phyloP scores from a whole-genome alignment of 2,113 vertebrate species.

The Tympanuchus pallidicinctus region DNA sequence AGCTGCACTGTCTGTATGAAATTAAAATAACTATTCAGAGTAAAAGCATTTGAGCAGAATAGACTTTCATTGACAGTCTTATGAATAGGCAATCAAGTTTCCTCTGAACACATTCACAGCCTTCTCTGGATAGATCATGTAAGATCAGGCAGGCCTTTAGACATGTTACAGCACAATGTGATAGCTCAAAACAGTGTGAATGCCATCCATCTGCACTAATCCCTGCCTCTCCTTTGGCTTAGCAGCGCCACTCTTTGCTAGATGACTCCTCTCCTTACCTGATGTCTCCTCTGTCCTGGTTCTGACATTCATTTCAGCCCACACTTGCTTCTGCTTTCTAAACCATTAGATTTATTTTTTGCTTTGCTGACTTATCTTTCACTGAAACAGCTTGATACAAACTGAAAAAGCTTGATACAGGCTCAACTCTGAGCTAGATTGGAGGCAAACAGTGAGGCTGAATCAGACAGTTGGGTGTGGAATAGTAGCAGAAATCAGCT shows the following conservation, averaged over 20 bases:
- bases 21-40: not conserved
- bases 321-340: not conserved
- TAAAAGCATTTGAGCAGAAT: not conserved
- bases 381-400: not conserved
- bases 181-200: not conserved
- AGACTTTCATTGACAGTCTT: not conserved
- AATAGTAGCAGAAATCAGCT: not conserved
- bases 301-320: not conserved
- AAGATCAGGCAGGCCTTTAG: not conserved
- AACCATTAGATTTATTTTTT: not conserved
- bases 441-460: not conserved
- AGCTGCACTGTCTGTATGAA: not conserved
- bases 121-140: not conserved
- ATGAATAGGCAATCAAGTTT: not conserved
- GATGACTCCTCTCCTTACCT: not conserved
- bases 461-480: not conserved
- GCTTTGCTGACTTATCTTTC: not conserved
- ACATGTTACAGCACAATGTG: not conserved
- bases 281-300: not conserved
- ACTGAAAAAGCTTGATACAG: not conserved
- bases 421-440: not conserved
- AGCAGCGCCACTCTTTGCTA: not conserved
- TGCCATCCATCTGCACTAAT: not conserved
- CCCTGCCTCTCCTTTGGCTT: not conserved
- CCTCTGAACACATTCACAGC: not conserved